phyloP scores from a whole-genome alignment of 2,888 invertebrate species.

The Phortica magna region DNA sequence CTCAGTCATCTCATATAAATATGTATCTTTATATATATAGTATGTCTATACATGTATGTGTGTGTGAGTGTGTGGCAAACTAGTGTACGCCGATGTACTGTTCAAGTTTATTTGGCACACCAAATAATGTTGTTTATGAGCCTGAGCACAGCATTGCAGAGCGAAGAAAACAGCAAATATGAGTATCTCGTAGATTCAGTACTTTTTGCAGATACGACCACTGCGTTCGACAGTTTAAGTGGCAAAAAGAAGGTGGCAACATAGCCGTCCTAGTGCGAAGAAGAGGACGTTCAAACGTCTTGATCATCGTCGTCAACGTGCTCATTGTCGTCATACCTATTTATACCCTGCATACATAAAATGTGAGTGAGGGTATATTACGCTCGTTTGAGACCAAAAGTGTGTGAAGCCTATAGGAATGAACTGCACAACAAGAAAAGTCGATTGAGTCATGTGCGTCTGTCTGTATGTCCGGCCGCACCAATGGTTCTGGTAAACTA shows the following conservation, averaged over 20 bases:
- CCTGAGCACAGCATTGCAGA: constrained; percentile 2
- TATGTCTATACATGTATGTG: too few species aligned
- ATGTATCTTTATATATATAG: too few species aligned
- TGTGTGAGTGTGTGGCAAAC: constrained; percentile 51
- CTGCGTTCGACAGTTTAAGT: neutral
- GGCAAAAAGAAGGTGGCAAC: constrained; percentile 3
- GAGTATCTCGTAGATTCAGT: constrained; percentile 11
- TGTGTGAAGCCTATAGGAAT: too few species aligned
- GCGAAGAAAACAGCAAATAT: constrained; percentile 22
- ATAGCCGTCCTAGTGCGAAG: neutral
- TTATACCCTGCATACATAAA: too few species aligned
- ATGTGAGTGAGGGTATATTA: too few species aligned
- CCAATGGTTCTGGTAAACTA: too few species aligned
- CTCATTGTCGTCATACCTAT: too few species aligned
- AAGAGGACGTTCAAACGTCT: constrained; percentile 8
- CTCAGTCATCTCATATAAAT: neutral
- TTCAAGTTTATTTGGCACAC: constrained; percentile 39
- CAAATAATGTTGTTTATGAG: constrained; percentile 72
- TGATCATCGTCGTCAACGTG: neutral
- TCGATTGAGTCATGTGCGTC: too few species aligned
- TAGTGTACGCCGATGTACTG: constrained; percentile 64
- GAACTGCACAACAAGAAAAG: too few species aligned
- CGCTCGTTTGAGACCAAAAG: too few species aligned
- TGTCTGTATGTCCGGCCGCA: too few species aligned
- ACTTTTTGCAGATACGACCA: neutral